Conservation (phyloP, 2,113 vertebrate genomes). For the Uria aalge region DNA sequence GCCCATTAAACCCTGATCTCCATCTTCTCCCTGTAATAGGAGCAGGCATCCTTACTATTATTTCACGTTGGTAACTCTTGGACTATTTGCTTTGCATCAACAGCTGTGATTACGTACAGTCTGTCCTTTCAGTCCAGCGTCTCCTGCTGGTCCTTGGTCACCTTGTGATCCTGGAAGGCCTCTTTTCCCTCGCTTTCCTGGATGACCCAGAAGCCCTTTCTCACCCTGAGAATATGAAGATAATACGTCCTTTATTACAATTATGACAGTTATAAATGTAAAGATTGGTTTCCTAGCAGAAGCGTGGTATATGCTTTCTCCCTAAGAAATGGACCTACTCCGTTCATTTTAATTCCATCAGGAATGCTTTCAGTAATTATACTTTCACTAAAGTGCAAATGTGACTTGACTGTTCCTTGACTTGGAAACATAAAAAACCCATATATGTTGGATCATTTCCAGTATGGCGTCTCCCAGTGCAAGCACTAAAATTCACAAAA, state of each 20-base stretch:
- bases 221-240: conserved; percentile 81
- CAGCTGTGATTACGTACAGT: conserved; percentile 74
- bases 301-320: background rate
- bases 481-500: background rate
- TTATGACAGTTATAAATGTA: background rate
- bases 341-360: background rate
- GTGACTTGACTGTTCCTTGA: background rate
- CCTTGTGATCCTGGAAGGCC: conserved; percentile 82
- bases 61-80: background rate
- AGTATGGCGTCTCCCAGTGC: background rate
- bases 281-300: background rate
- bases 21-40: conserved; percentile 86
- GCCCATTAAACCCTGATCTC: conserved; percentile 86
- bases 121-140: conserved; percentile 85
- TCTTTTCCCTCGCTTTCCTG: conserved; percentile 81
- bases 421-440: background rate
- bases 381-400: background rate
- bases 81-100: background rate
- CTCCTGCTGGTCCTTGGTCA: conserved; percentile 87
- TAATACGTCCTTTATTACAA: background rate
- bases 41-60: conserved; percentile 21
- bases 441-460: background rate
- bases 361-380: background rate
- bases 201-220: conserved; percentile 83
- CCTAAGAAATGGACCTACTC: background rate